A percentile compares a stretch with the other conserved stretches of the same genome.
Conservation (phyloP, 1,140 invertebrate species). For the Galendromus occidentalis region DNA sequence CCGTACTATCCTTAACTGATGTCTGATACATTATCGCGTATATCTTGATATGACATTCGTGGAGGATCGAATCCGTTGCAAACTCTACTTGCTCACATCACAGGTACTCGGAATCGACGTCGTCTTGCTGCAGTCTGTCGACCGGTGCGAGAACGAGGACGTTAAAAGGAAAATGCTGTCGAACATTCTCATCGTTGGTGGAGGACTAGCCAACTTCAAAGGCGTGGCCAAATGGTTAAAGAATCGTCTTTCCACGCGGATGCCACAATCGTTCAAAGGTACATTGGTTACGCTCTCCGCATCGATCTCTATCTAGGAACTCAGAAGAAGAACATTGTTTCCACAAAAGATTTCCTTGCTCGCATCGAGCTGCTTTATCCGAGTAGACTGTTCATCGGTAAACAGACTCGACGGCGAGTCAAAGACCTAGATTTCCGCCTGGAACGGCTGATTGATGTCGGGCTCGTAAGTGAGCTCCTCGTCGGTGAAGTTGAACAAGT, state of each 20-base stretch:
- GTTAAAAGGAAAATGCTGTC: constrained; percentile 83
- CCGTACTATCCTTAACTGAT: too few species aligned
- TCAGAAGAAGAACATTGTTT: too few species aligned
- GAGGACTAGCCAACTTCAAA: constrained; percentile 67
- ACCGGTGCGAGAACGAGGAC: constrained; percentile 60
- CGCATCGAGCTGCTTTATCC: too few species aligned
- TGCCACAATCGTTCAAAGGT: constrained; percentile 32
- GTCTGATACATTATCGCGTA: too few species aligned
- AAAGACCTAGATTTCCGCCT: too few species aligned
- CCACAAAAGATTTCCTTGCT: too few species aligned
- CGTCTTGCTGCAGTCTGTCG: constrained; percentile 73
- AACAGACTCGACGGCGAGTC: too few species aligned
- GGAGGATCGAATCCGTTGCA: too few species aligned
- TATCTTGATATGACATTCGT: too few species aligned
- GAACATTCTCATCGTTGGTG: constrained; percentile 63
- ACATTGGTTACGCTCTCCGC: neutral
- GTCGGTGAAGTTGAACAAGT: constrained; percentile 12
- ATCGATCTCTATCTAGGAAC: too few species aligned
- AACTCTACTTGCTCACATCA: too few species aligned
- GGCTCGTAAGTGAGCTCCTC: constrained; percentile 1
- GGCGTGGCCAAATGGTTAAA: constrained; percentile 71
- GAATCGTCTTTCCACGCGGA: constrained; percentile 58
- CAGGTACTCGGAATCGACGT: constrained; percentile 68
- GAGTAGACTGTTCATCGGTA: too few species aligned
- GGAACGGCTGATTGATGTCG: neutral